Base-by-base conservation (phyloP, 2,113 vertebrate species). In the Epinephelus moara region DNA sequence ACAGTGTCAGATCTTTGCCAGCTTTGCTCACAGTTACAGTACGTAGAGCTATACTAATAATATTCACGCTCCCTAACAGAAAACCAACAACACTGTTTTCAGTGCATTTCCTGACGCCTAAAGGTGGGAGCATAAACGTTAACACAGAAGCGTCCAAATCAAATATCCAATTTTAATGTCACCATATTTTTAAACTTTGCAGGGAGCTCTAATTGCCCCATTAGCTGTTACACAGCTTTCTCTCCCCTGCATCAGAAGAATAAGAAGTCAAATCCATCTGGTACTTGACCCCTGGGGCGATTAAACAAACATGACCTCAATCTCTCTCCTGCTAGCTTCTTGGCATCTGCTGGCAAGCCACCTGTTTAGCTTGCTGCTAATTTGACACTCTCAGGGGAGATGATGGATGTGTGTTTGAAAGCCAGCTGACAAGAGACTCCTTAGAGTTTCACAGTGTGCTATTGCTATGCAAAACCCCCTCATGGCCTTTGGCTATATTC, bases 251-350 rank as follows among this genome's bases (percentile, higher is more conserved):
- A 72, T 84, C 80, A 64, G 40, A 73, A 25, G 40, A 64, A 77
- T 67, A 83, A 86, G 57, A 78, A 75, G 71, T 78, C 68, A 71
- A 71, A 83, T 91, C 85, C 90, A 89, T 90, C 78, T 89, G 89
- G 68, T 80, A 59, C 70, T 82, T 90, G 80, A 90, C 84, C 88
- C 86, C 84, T 9, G 50, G 79, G 85, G 89, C 78, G 53, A 85
- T 93, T 87, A 92, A 92, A 89, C 91, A 90, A 93, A 92, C 89
- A 83, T 89, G 89, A 94, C 90, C 92, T 92, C 89, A 92, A 89
- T 93, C 86, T 91, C 78, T 85, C 87, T 88, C 68, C 73, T 57
- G 81, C 80, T 76, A 17, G 76, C 79, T 89, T 74, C 85, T 83
- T 86, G 91, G 85, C 86, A 88, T 89, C 91, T 82, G 82, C 70